Evolutionary conservation across 1,140 invertebrate species (phyloP).

Genomic region (Spodoptera litura): DNA sequence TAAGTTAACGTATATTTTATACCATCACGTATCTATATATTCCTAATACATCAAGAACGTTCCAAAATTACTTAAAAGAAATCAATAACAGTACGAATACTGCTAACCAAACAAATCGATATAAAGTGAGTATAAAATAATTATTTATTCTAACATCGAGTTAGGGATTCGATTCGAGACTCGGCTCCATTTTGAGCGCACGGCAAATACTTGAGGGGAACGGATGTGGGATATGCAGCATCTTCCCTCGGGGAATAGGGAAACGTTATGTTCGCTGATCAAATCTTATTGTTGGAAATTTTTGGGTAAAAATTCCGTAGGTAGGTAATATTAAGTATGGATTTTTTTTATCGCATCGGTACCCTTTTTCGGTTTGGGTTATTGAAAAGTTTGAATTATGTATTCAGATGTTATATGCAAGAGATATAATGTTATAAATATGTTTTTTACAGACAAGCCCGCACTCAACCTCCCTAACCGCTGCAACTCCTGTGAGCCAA

Average conservation of each 20-base stretch:
- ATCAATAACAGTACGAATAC: conserved; percentile 16
- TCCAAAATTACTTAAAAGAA: background rate
- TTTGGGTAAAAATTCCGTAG: background rate
- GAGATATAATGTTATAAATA: too few species aligned
- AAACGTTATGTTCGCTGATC: conserved; percentile 2
- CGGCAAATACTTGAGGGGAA: conserved; percentile 28
- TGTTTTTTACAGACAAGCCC: too few species aligned
- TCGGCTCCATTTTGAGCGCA: conserved; percentile 21
- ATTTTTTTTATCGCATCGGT: background rate
- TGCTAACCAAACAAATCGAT: conserved; percentile 30
- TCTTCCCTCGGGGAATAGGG: conserved; percentile 6
- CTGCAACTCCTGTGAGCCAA: too few species aligned
- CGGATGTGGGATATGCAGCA: conserved; percentile 22
- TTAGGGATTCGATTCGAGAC: conserved; percentile 28
- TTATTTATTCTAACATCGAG: conserved; percentile 38
- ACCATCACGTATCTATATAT: too few species aligned
- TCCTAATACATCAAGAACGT: background rate
- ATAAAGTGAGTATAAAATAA: conserved; percentile 30
- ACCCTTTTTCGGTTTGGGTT: background rate
- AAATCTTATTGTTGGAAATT: conserved; percentile 13
- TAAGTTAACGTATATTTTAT: too few species aligned
- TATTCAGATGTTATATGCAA: too few species aligned
- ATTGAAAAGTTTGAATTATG: too few species aligned
- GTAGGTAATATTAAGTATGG: background rate
- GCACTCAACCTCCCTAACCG: too few species aligned